These are phyloP conservation scores for Myxocyprinus asiaticus DNA, from an alignment of 2,113 vertebrate species.

Conservation along the genomic window DNA sequence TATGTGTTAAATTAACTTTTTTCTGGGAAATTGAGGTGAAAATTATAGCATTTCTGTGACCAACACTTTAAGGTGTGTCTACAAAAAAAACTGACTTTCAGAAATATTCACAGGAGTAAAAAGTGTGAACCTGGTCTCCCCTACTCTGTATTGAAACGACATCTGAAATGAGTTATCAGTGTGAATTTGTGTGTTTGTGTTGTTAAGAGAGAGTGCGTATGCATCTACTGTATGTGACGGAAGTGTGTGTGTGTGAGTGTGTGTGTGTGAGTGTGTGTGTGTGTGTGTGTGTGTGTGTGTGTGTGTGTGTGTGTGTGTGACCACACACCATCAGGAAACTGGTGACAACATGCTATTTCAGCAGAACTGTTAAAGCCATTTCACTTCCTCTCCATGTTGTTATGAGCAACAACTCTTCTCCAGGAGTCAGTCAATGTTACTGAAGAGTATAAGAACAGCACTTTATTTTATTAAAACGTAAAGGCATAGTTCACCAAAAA, in stretches of 20 bases:
- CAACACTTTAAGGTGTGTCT: neutral
- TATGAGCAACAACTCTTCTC: neutral
- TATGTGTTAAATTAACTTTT: too few species aligned
- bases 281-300: constrained; percentile 6
- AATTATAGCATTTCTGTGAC: neutral
- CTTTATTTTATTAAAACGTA: neutral
- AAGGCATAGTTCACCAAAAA: neutral
- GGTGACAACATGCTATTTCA: constrained; percentile 30
- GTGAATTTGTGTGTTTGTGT: constrained; percentile 1
- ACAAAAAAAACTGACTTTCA: too few species aligned
- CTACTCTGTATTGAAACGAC: neutral
- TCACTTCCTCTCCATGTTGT: constrained; percentile 30
- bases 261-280: constrained; percentile 11
- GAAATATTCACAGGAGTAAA: too few species aligned
- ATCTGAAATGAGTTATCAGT: neutral
- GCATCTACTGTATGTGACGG: constrained; percentile 5
- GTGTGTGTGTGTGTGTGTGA: constrained; percentile 24
- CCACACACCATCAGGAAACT: constrained; percentile 43
- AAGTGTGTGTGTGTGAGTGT: neutral
- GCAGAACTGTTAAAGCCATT: constrained; percentile 22
- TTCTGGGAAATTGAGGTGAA: too few species aligned
- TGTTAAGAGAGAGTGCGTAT: neutral
- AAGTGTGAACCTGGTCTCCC: too few species aligned
- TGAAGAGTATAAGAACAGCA: neutral
- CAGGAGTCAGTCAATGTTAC: neutral